phyloP scores from a whole-genome alignment of 1,140 invertebrate species.

The Pogonus chalceus region DNA sequence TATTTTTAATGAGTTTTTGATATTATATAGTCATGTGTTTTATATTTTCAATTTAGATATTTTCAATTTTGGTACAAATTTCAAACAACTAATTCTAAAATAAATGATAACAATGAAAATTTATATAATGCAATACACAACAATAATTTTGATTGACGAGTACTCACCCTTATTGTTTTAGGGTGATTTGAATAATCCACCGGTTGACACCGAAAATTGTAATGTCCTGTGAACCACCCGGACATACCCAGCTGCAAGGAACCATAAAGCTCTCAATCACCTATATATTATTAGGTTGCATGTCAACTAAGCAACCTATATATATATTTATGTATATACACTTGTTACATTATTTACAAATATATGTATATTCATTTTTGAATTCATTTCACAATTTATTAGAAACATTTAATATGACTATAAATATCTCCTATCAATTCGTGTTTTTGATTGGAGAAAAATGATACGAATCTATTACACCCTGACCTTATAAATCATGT shows the following conservation, averaged over 20 bases:
- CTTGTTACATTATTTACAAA: constrained; percentile 7
- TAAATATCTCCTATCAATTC: too few species aligned
- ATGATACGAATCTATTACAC: too few species aligned
- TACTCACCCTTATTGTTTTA: constrained; percentile 79
- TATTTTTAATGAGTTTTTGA: too few species aligned
- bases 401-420: not conserved
- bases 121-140: constrained; percentile 8
- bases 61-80: too few species aligned
- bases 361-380: not conserved
- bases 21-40: too few species aligned
- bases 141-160: not conserved
- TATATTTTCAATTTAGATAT: too few species aligned
- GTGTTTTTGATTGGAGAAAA: too few species aligned
- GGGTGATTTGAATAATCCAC: constrained; percentile 86
- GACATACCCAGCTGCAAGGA: constrained; percentile 71
- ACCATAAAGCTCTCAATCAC: not conserved
- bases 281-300: not conserved
- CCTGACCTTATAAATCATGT: too few species aligned
- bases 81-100: too few species aligned
- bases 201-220: constrained; percentile 90
- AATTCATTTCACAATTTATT: not conserved
- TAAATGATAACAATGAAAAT: not conserved
- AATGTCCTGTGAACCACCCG: constrained; percentile 81
- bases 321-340: not conserved
- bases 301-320: not conserved